Evolutionary conservation across 2,888 invertebrate species (phyloP).

Genomic region (Zonitis immaculata): DNA sequence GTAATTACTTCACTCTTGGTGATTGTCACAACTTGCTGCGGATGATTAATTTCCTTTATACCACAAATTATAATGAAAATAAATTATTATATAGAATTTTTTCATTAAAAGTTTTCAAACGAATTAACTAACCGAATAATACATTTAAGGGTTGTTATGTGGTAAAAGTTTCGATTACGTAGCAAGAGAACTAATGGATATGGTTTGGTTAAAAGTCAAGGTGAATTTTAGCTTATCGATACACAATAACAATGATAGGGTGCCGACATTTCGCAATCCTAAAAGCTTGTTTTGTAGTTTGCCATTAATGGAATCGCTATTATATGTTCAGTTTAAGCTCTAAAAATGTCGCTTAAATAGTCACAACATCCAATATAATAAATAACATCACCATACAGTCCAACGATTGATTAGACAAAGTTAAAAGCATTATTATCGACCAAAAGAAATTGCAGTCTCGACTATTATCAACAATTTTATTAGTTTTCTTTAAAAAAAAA

Average conservation of each 20-base stretch:
- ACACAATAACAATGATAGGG: constrained; percentile 6
- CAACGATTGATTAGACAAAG: constrained; percentile 8
- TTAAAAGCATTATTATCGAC: constrained; percentile 20
- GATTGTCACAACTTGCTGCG: no score
- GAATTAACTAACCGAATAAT: no score
- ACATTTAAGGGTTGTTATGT: background rate
- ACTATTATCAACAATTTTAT: background rate
- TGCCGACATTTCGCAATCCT: constrained; percentile 17
- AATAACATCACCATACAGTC: constrained; percentile 4
- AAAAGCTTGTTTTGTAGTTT: constrained; percentile 20
- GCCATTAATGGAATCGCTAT: constrained; percentile 18
- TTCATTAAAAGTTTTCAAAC: no score
- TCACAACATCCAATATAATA: constrained; percentile 5
- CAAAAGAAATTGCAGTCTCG: background rate
- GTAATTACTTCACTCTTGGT: no score
- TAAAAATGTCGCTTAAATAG: constrained; percentile 12
- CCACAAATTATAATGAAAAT: no score
- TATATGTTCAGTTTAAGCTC: constrained; percentile 6
- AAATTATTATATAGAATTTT: no score
- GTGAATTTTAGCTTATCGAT: constrained; percentile 10
- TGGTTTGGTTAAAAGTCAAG: constrained; percentile 10
- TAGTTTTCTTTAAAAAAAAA: background rate
- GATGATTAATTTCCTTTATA: no score
- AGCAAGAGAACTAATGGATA: constrained; percentile 6
- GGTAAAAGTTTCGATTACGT: background rate